Evolutionary conservation across 2,797 vertebrate genomes (phyloP).

Genomic region (Vireo griseus): DNA sequence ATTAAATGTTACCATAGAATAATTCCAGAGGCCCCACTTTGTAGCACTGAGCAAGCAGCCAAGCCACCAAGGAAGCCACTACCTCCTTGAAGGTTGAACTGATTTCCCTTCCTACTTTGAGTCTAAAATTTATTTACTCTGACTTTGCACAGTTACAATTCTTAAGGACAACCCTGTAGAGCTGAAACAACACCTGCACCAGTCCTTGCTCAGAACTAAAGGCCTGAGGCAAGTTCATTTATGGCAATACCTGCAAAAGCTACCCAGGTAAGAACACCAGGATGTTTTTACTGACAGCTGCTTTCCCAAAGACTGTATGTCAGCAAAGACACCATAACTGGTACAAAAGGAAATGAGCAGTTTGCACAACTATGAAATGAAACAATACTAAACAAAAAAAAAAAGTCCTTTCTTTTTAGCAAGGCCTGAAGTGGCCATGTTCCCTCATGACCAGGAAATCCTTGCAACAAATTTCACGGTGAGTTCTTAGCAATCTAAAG

Average conservation of each 20-base stretch:
- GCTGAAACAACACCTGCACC: not conserved
- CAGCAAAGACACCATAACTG: not conserved
- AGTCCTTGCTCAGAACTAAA: not conserved
- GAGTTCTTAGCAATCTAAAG: not conserved
- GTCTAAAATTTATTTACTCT: not conserved
- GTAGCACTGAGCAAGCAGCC: not conserved
- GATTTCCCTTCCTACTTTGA: not conserved
- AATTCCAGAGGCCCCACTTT: not conserved
- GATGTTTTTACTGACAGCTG: not conserved
- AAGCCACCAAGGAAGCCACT: not conserved
- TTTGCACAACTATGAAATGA: not conserved
- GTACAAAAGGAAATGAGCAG: not conserved
- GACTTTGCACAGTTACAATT: not conserved
- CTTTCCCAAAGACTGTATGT: not conserved
- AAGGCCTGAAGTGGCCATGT: accelerated
- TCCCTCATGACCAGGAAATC: not conserved
- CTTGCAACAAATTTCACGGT: not conserved
- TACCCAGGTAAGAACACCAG: not conserved
- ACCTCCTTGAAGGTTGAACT: not conserved
- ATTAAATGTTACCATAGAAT: not conserved
- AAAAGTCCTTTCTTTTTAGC: not conserved
- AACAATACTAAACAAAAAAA: not conserved
- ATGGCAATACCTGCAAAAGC: not conserved
- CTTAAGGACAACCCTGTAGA: not conserved
- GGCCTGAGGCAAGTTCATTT: not conserved